Evolutionary conservation across 2,113 vertebrate genomes (phyloP).

Genomic region (Calidris pugnax): DNA sequence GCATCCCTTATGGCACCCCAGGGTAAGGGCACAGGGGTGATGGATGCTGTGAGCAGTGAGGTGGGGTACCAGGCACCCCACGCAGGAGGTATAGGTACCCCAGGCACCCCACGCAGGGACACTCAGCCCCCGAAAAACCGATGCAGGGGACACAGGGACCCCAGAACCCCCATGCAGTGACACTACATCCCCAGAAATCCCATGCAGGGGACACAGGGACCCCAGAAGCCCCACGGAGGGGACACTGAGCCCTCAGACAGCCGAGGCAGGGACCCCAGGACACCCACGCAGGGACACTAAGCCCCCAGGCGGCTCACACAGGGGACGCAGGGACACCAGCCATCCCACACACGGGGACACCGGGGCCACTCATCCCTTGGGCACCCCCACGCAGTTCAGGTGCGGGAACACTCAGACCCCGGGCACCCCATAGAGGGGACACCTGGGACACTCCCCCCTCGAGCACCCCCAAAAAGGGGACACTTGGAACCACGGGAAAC

Average conservation of each 20-base stretch:
- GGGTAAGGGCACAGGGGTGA: rapidly evolving
- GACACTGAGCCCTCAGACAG: background rate
- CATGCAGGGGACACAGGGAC: background rate
- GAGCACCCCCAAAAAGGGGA: background rate
- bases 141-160: no score
- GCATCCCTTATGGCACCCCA: rapidly evolving
- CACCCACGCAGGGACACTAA: background rate
- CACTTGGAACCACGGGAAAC: background rate
- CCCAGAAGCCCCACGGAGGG: background rate
- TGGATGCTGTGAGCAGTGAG: rapidly evolving
- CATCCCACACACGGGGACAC: background rate
- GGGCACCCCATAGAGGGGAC: background rate
- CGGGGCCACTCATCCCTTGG: background rate
- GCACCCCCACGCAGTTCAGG: background rate
- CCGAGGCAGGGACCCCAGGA: background rate
- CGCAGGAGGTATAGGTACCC: no score
- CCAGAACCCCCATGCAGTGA: no score
- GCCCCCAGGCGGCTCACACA: background rate
- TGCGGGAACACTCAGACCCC: background rate
- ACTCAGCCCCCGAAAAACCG: background rate
- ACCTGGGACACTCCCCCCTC: no score
- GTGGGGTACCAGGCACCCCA: background rate
- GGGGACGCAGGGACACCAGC: background rate
- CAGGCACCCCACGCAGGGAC: no score
- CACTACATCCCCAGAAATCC: background rate